Evolutionary conservation across 2,888 invertebrate species (phyloP).

Genomic region (Andrena fulva): DNA sequence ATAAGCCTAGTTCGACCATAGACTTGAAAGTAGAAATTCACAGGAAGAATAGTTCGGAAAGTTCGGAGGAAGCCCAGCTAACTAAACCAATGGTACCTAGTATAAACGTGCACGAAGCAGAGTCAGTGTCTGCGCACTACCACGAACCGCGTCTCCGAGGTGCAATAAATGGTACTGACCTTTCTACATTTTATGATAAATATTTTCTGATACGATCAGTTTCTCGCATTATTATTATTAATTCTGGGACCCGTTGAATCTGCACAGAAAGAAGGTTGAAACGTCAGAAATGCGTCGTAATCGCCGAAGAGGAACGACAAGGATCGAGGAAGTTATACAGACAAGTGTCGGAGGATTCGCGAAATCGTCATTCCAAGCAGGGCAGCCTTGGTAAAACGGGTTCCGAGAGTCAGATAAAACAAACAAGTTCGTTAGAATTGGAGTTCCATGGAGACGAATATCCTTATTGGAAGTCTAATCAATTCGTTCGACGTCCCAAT

Average conservation of each 20-base stretch:
- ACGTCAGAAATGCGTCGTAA: conserved; percentile 77
- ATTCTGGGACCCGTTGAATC: conserved; percentile 26
- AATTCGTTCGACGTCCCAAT: conserved; percentile 80
- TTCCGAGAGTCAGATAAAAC: conserved; percentile 85
- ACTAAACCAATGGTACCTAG: conserved; percentile 77
- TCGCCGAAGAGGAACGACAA: conserved; percentile 78
- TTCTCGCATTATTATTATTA: conserved; percentile 4
- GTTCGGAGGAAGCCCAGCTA: conserved; percentile 89
- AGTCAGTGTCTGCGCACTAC: conserved; percentile 73
- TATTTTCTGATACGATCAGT: background rate
- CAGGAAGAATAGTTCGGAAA: conserved; percentile 95
- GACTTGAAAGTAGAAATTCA: conserved; percentile 97
- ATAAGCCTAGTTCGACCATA: conserved; percentile 85
- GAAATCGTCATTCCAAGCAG: conserved; percentile 79
- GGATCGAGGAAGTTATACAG: conserved; percentile 78
- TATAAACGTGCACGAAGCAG: conserved; percentile 78
- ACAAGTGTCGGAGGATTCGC: conserved; percentile 81
- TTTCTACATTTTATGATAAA: conserved; percentile 13
- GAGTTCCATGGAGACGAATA: conserved; percentile 81
- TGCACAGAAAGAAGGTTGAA: conserved; percentile 75
- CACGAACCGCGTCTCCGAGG: conserved; percentile 73
- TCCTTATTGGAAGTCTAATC: conserved; percentile 82
- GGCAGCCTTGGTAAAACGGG: conserved; percentile 84
- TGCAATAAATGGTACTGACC: conserved; percentile 75
- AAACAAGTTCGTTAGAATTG: conserved; percentile 87